These are phyloP conservation scores for Telenomus remus DNA, from an alignment of 1,140 invertebrate genomes.

Conservation along the genomic window DNA sequence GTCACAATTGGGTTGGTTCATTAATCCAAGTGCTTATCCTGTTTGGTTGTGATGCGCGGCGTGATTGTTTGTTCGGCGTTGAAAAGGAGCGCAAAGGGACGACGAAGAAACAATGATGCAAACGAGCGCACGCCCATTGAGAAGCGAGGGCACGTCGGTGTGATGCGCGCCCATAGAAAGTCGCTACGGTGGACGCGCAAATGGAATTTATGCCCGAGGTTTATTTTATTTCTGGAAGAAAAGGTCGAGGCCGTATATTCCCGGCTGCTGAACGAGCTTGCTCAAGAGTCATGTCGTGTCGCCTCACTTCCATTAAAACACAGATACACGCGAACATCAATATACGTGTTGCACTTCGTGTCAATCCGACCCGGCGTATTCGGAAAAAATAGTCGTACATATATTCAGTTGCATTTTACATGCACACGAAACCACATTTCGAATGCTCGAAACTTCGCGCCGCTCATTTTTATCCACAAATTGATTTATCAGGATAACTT, in stretches of 20 bases:
- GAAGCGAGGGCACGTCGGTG: constrained; percentile 15
- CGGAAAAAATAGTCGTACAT: constrained; percentile 36
- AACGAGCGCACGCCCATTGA: constrained; percentile 51
- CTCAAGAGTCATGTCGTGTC: constrained; percentile 45
- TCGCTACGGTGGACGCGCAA: constrained; percentile 44
- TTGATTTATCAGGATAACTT: constrained; percentile 14
- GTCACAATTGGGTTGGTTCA: constrained; percentile 46
- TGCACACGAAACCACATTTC: constrained; percentile 35
- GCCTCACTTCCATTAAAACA: constrained; percentile 43
- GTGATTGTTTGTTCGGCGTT: constrained; percentile 38
- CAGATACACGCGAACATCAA: constrained; percentile 37
- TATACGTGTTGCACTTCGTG: constrained; percentile 41
- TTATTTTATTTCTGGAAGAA: constrained; percentile 57
- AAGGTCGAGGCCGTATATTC: constrained; percentile 54
- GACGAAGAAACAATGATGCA: constrained; percentile 54
- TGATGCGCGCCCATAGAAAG: constrained; percentile 39
- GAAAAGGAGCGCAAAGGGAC: constrained; percentile 39
- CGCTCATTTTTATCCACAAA: constrained; percentile 9
- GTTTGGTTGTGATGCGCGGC: constrained; percentile 40
- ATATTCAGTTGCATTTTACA: constrained; percentile 47
- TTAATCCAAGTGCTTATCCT: constrained; percentile 47
- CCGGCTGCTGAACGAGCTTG: constrained; percentile 37
- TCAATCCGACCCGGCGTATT: constrained; percentile 34
- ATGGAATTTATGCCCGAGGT: constrained; percentile 51
- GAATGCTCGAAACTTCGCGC: constrained; percentile 10